phyloP scores from a whole-genome alignment of 2,888 invertebrate species.

The Rhogogaster chlorosoma region DNA sequence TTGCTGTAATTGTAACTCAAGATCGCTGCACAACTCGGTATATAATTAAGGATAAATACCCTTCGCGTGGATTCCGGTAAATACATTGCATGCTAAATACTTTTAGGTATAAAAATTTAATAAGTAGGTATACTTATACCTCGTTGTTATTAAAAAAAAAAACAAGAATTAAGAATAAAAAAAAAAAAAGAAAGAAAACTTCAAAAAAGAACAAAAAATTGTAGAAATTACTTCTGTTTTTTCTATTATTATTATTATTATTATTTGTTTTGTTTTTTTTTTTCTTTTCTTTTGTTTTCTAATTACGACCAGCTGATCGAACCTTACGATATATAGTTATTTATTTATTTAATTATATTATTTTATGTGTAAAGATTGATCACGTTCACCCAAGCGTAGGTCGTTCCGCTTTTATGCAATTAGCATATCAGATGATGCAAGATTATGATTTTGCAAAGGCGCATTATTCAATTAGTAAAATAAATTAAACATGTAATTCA shows the following conservation, averaged over 20 bases:
- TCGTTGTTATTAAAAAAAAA: neutral
- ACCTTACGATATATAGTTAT: neutral
- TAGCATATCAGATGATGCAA: neutral
- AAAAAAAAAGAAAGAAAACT: too few relatives aligned
- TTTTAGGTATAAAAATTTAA: neutral
- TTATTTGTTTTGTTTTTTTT: too few relatives aligned
- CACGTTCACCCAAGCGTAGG: neutral
- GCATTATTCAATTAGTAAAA: conserved; percentile 17
- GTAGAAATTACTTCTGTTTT: too few relatives aligned
- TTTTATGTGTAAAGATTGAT: neutral
- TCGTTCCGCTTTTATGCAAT: neutral
- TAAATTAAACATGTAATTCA: neutral
- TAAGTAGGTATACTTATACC: neutral
- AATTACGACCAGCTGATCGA: neutral
- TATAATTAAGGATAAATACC: conserved; percentile 5
- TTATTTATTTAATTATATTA: neutral
- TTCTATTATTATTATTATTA: too few relatives aligned
- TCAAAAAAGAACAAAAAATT: too few relatives aligned
- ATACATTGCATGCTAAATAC: conserved; percentile 19
- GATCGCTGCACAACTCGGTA: neutral
- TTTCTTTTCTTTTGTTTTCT: neutral
- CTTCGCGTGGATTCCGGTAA: neutral
- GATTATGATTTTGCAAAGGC: conserved; percentile 5
- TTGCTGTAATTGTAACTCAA: conserved; percentile 9
- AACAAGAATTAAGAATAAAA: neutral